phyloP scores from a whole-genome alignment of 2,113 vertebrate genomes.

The Cyphomyrus discorhynchus region DNA sequence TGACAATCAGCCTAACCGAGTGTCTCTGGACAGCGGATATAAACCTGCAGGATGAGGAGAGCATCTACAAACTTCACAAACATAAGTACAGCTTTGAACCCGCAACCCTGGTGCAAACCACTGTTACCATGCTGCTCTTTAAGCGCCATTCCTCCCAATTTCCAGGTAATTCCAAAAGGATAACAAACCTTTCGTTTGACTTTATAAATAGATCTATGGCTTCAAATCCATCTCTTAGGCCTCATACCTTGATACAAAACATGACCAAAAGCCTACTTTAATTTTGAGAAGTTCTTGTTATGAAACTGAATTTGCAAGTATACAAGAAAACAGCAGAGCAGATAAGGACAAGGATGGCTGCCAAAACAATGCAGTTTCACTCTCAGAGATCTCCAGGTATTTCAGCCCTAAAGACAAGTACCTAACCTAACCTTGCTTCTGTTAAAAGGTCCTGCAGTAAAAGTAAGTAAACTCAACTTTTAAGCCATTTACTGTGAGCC shows the following conservation, averaged over 20 bases:
- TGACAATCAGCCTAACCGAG: neutral
- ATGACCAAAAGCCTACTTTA: neutral
- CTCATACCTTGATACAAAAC: neutral
- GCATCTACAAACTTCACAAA: neutral
- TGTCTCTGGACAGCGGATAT: neutral
- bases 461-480: neutral
- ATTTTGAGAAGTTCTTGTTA: neutral
- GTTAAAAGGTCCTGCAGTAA: neutral
- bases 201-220: neutral
- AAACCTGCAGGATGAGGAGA: neutral
- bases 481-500: neutral
- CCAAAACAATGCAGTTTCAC: neutral
- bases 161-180: neutral
- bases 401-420: neutral
- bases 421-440: neutral
- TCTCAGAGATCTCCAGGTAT: neutral
- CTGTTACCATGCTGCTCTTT: neutral
- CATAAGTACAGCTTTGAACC: neutral
- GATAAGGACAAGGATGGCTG: neutral
- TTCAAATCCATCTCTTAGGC: neutral
- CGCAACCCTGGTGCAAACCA: neutral
- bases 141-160: neutral
- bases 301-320: neutral
- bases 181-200: neutral
- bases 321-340: neutral